Conservation (phyloP, 2,888 invertebrate species). For the Rapana venosa region DNA sequence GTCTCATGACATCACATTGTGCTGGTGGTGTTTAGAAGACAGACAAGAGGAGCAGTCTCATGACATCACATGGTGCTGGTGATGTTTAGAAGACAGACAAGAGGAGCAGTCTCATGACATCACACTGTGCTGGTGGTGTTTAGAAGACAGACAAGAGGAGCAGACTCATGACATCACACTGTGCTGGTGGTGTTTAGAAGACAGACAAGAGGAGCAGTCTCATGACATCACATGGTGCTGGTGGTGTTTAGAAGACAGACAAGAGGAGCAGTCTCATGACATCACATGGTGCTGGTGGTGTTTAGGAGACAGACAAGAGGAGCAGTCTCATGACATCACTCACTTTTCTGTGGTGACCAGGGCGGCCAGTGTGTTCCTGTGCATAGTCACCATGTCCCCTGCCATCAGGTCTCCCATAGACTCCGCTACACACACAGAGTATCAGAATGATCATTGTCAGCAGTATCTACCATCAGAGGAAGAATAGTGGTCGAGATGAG, state of each 20-base stretch:
- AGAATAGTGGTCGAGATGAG: background rate
- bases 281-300: background rate
- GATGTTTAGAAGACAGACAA: too few species aligned
- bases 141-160: too few species aligned
- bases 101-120: too few species aligned
- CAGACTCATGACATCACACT: too few species aligned
- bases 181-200: too few species aligned
- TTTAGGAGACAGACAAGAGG: background rate
- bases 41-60: too few species aligned
- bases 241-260: background rate
- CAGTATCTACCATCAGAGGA: background rate
- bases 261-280: background rate
- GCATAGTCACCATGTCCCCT: constrained; percentile 56
- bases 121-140: too few species aligned
- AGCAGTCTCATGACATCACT: background rate
- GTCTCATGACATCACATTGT: too few species aligned
- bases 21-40: too few species aligned
- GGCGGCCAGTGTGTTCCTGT: constrained; percentile 71
- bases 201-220: too few species aligned
- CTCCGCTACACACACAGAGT: constrained; percentile 48
- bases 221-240: too few species aligned
- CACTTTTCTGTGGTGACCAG: constrained; percentile 60
- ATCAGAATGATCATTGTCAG: background rate
- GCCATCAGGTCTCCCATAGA: constrained; percentile 67
- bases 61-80: too few species aligned